These are phyloP conservation scores for Artibeus jamaicensis DNA, from an alignment of 2,797 vertebrate genomes.

Conservation along the genomic window DNA sequence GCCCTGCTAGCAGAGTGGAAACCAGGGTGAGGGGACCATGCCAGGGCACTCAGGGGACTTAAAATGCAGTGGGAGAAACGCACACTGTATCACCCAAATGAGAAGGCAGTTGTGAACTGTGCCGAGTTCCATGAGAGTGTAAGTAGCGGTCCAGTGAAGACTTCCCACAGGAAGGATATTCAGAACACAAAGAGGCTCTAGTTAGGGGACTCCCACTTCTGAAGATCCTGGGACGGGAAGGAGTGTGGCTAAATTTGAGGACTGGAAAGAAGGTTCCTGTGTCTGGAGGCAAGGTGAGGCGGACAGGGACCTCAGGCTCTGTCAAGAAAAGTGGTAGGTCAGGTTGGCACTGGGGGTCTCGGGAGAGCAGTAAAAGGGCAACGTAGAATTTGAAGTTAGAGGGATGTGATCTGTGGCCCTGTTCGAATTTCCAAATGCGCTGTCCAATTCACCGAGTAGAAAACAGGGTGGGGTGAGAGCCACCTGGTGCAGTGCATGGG, in stretches of 20 bases:
- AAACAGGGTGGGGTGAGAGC: too few relatives aligned
- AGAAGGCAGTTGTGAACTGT: background rate
- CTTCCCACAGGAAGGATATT: background rate
- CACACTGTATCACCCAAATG: accelerated
- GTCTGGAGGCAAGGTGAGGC: background rate
- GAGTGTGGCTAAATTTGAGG: background rate
- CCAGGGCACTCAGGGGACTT: background rate
- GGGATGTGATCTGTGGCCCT: background rate
- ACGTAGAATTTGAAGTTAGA: background rate
- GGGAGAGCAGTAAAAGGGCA: background rate
- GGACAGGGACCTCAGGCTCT: accelerated
- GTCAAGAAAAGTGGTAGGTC: too few relatives aligned
- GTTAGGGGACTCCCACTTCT: background rate
- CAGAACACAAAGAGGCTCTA: background rate
- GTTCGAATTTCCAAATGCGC: background rate
- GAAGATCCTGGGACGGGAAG: background rate
- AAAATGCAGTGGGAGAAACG: background rate
- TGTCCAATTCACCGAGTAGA: background rate
- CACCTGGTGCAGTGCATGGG: background rate
- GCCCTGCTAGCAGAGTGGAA: background rate
- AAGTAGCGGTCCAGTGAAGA: background rate
- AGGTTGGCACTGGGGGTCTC: too few relatives aligned
- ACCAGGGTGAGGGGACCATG: background rate
- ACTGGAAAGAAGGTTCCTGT: accelerated
- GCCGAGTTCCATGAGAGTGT: too few relatives aligned